These are phyloP conservation scores for Acropora tenuis DNA, from an alignment of 64 coral and sea anemone genomes.

Conservation along the genomic window DNA sequence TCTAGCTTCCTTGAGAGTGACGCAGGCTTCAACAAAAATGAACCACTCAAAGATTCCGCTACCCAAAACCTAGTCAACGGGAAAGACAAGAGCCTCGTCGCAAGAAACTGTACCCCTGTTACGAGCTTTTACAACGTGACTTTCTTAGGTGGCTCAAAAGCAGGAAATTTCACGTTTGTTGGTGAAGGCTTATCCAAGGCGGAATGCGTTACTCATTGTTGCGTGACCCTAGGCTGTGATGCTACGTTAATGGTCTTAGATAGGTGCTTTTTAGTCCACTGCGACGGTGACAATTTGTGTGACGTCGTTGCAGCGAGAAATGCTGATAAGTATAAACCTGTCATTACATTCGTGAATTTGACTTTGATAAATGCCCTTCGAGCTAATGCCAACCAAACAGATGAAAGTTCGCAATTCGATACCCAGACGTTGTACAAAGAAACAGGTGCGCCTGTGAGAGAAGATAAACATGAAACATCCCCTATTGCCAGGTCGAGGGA, in stretches of 20 bases:
- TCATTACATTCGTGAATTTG: conserved; percentile 21
- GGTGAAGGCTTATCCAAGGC: conserved; percentile 32
- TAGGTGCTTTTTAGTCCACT: conserved; percentile 62
- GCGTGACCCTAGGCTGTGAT: conserved; percentile 41
- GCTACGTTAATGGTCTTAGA: conserved; percentile 54
- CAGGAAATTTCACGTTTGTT: conserved; percentile 48
- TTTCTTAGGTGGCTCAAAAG: conserved; percentile 33
- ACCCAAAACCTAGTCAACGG: neutral
- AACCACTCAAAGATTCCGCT: neutral
- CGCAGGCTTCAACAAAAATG: neutral
- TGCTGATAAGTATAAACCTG: conserved; percentile 12
- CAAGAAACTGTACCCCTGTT: neutral
- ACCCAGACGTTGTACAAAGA: neutral
- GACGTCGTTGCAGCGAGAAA: conserved; percentile 27
- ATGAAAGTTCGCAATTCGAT: neutral
- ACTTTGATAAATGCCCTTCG: neutral
- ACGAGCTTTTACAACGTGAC: conserved; percentile 35
- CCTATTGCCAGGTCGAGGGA: neutral
- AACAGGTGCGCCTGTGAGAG: neutral
- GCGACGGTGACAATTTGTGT: conserved; percentile 31
- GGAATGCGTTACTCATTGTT: conserved; percentile 57
- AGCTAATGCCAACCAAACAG: neutral
- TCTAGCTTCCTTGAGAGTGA: neutral
- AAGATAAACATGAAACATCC: neutral
- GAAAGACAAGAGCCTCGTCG: no score